Evolutionary conservation across 2,888 invertebrate genomes (phyloP).

Genomic region (Napeogenes sylphis): DNA sequence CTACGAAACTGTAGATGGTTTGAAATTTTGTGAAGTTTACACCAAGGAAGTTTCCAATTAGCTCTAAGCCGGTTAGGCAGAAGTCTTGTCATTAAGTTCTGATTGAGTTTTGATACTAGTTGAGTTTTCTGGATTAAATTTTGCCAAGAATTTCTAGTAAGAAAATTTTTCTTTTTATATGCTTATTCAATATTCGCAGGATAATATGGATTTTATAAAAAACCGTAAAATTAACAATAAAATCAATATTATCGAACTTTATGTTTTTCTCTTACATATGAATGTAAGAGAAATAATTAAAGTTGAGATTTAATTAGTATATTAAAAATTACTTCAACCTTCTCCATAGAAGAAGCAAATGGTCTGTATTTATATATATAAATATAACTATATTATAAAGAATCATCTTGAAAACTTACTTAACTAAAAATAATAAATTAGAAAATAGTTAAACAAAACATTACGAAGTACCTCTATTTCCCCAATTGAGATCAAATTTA

Average conservation of each 20-base stretch:
- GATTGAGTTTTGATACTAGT: constrained; percentile 31
- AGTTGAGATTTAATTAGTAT: no score
- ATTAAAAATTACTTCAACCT: no score
- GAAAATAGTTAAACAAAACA: background rate
- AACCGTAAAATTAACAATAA: constrained; percentile 8
- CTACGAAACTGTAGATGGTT: constrained; percentile 2
- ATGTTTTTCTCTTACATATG: no score
- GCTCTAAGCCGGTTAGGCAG: constrained; percentile 20
- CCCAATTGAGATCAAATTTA: constrained; percentile 32
- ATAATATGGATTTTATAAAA: background rate
- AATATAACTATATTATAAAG: no score
- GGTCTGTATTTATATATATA: no score
- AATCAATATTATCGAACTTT: no score
- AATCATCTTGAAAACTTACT: no score
- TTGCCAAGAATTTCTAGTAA: constrained; percentile 13
- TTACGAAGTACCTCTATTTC: constrained; percentile 7
- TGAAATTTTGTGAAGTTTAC: constrained; percentile 12
- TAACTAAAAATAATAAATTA: background rate
- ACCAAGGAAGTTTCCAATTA: constrained; percentile 24
- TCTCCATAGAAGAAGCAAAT: no score
- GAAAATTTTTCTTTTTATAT: constrained; percentile 10
- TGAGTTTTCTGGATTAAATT: constrained; percentile 25
- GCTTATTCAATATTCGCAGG: background rate
- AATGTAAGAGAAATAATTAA: no score
- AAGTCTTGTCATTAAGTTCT: constrained; percentile 30